A percentile compares a stretch with the other conserved stretches of the same genome.
phyloP scores from a whole-genome alignment of 2,113 vertebrate species.

The Phylloscopus trochilus region DNA sequence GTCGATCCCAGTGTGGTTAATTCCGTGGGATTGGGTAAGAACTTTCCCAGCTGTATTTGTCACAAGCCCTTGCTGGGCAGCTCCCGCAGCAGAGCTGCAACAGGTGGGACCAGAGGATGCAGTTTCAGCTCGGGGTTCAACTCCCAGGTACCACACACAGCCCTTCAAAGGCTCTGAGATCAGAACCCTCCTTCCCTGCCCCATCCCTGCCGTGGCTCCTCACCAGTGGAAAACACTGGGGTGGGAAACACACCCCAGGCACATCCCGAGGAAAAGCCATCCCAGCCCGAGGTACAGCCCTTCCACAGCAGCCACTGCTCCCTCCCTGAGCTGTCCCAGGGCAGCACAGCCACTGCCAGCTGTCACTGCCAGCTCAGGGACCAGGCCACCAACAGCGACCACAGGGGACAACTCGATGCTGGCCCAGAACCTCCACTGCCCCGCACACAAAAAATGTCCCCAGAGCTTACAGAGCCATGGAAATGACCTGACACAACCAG shows the following conservation, averaged over 20 bases:
- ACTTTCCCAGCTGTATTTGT: neutral
- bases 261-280: neutral
- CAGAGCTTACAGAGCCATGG: neutral
- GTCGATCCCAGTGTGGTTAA: neutral
- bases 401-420: accelerated
- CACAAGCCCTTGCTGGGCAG: neutral
- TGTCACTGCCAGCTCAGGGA: neutral
- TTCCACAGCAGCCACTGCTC: neutral
- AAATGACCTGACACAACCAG: neutral
- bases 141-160: neutral
- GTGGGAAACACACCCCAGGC: too few species aligned
- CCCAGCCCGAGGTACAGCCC: neutral
- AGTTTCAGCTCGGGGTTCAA: neutral
- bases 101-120: neutral
- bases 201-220: neutral
- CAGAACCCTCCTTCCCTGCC: neutral
- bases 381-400: neutral
- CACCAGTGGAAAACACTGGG: neutral
- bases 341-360: neutral
- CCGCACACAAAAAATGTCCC: neutral
- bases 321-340: neutral
- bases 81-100: neutral
- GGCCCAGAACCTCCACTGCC: neutral
- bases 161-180: neutral
- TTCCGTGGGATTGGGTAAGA: accelerated